Evolutionary conservation across 64 coral and sea anemone species (phyloP).

Genomic region (Dendronephthya gigantea): DNA sequence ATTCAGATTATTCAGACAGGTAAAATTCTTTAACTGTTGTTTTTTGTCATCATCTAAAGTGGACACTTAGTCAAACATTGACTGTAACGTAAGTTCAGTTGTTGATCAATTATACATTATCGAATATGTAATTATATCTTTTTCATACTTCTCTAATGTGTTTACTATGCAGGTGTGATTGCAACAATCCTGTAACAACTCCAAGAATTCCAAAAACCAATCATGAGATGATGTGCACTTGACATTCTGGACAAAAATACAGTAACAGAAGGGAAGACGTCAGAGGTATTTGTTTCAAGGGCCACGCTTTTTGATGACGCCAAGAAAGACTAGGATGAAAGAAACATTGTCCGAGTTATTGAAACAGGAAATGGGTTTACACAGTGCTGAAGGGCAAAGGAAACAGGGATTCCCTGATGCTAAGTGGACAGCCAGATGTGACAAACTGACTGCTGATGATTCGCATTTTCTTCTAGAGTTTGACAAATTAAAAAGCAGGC

Average conservation of each 20-base stretch:
- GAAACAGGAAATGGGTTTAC: conserved; percentile 33
- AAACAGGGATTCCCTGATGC: conserved; percentile 27
- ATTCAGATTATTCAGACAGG: too few relatives aligned
- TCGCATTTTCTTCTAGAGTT: conserved; percentile 37
- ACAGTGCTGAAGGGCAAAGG: conserved; percentile 15
- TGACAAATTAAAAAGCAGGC: conserved; percentile 27
- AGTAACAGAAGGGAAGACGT: background rate
- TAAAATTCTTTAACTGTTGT: too few relatives aligned
- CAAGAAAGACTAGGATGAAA: background rate
- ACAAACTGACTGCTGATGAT: conserved; percentile 4
- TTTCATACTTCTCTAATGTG: background rate
- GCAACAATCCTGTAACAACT: background rate
- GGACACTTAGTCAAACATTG: background rate
- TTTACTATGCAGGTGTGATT: background rate
- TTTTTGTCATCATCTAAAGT: background rate
- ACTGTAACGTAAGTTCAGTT: background rate
- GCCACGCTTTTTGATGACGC: background rate
- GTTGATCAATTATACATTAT: background rate
- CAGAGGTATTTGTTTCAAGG: background rate
- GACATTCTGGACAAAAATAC: background rate
- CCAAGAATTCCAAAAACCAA: background rate
- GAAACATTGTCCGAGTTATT: conserved; percentile 29
- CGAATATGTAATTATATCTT: background rate
- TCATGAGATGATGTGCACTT: background rate
- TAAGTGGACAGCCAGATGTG: conserved; percentile 27